Base-by-base conservation (phyloP, 2,888 invertebrate species). In the Serripes groenlandicus region DNA sequence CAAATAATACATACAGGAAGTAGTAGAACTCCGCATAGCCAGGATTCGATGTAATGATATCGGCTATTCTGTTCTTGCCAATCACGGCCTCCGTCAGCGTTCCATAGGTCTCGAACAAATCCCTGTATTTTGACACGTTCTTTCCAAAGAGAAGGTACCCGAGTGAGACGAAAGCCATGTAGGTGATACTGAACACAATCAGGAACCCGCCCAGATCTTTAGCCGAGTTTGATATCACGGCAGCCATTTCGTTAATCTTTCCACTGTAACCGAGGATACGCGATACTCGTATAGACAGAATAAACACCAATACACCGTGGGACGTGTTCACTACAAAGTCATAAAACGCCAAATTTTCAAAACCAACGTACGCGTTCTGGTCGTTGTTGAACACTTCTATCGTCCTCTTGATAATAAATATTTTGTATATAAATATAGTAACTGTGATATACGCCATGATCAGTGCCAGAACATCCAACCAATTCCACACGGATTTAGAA, bases 251-350 rank as follows among this genome's bases (percentile, higher is more conserved):
- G 71, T 94, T 94, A 81, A 95, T 94, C 58, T 95, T 92, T 60
- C 94, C 92, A 90, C 95, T 95, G 92, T 95, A 95, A 75, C 95
- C 93, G 42, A 95, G 91, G 68, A 95, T 92, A 9, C 89, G 77
- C 9, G 91, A 88, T 42, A 92, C 85, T 18, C 92, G 87, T 28
- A 91, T 34, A 0, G 90, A 89, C 60, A 87, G 75, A 15, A 90
- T 69, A 74, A 91, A 92, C n/a, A 90, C 89, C 5, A 91, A 71
- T 23, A 85, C 74, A 21, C 89, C 89, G 62, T 86, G 74, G 18
- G 89, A 60, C 18, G 83, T 83, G 34, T 89, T 90, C 26, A 87
- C 88, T 3, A 93, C 80, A 79, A 95, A 94, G 83, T 95, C 95
- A 86, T 95, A 94, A 21, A 92, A 86, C 2, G 93, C 93, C 11